phyloP scores from a whole-genome alignment of 2,888 invertebrate genomes.

The Calameuta pallipes region DNA sequence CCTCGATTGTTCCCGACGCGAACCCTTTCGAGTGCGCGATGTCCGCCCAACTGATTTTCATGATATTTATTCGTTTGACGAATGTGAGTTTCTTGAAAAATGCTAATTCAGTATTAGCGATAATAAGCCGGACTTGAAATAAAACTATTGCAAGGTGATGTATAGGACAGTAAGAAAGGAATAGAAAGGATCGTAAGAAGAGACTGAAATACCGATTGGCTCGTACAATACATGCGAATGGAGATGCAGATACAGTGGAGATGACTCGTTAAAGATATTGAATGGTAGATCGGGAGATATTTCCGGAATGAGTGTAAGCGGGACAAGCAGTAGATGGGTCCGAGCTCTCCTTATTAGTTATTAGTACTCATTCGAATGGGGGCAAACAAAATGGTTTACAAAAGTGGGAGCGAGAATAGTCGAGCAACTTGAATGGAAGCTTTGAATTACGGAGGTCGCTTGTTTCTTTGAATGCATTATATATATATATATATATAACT shows the following conservation, averaged over 20 bases:
- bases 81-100: not conserved
- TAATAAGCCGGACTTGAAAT: not conserved
- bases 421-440: constrained; percentile 55
- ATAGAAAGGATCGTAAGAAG: not conserved
- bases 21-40: not conserved
- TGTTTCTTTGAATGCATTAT: constrained; percentile 38
- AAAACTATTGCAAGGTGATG: not conserved
- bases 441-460: constrained; percentile 58
- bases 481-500: constrained; percentile 28
- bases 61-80: not conserved
- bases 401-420: constrained; percentile 56
- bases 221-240: not conserved
- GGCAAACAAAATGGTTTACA: constrained; percentile 54
- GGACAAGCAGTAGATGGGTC: not conserved
- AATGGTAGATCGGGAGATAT: not conserved
- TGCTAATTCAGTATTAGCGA: not conserved
- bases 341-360: constrained; percentile 49
- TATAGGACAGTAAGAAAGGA: not conserved
- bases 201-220: not conserved
- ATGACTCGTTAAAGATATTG: not conserved
- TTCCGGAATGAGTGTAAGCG: not conserved
- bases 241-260: not conserved
- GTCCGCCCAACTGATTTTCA: not conserved
- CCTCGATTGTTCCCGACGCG: not conserved
- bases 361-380: constrained; percentile 41